Percentiles rank a stretch among this genome's conserved stretches.
Conservation (phyloP, 2,888 invertebrate species). For the Zonitis immaculata region DNA sequence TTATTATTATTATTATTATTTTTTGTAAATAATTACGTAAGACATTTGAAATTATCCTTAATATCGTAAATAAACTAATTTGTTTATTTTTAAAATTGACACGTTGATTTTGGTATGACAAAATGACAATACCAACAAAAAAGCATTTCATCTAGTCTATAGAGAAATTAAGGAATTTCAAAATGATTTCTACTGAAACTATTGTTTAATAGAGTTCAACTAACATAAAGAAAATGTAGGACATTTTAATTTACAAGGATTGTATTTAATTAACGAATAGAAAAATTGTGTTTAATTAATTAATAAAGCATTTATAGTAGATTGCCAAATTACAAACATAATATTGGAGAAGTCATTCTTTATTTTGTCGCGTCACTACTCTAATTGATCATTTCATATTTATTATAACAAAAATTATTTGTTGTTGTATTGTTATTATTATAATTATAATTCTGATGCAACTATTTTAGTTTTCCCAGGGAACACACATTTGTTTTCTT, state of each 20-base stretch:
- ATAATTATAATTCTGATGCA: conserved; percentile 4
- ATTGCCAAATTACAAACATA: not conserved
- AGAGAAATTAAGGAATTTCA: too few species aligned
- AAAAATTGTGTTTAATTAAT: not conserved
- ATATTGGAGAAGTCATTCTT: conserved; percentile 1
- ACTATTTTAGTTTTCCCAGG: conserved; percentile 36
- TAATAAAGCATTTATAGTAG: not conserved
- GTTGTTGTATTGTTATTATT: conserved; percentile 7
- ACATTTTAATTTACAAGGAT: too few species aligned
- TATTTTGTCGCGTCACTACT: conserved; percentile 10
- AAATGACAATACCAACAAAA: too few species aligned
- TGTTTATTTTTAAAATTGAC: not conserved
- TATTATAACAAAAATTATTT: not conserved
- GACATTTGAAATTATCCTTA: not conserved
- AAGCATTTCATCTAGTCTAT: too few species aligned
- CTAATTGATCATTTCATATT: conserved; percentile 7
- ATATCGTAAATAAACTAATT: not conserved
- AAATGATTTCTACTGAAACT: too few species aligned
- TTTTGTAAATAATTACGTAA: not conserved
- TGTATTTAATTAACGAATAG: too few species aligned
- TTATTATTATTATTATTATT: not conserved
- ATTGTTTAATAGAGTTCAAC: too few species aligned
- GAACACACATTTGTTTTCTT: conserved; percentile 21
- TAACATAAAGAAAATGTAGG: too few species aligned
- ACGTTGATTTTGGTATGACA: not conserved